phyloP scores from a whole-genome alignment of 2,113 vertebrate genomes.

The Beaufortia kweichowensis region DNA sequence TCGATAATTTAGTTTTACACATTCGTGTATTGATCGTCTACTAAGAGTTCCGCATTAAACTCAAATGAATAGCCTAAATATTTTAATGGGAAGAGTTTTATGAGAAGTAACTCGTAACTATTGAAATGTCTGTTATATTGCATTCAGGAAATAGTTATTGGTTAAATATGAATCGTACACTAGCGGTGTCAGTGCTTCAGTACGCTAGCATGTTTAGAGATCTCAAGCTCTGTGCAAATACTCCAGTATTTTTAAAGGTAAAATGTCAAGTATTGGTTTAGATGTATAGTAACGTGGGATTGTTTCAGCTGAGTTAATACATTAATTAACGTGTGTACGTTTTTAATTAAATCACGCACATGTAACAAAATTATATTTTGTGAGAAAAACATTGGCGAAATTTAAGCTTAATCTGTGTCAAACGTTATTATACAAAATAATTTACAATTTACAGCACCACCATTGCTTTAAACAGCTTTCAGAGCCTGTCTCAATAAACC shows the following conservation, averaged over 20 bases:
- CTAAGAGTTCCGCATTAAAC: neutral
- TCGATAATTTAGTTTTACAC: neutral
- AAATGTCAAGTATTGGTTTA: neutral
- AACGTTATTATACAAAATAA: too few relatives aligned
- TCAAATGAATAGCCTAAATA: neutral
- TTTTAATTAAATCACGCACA: neutral
- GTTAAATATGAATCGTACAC: neutral
- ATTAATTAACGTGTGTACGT: neutral
- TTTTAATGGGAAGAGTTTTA: neutral
- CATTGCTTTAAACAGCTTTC: too few relatives aligned
- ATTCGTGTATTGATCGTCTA: neutral
- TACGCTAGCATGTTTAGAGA: neutral
- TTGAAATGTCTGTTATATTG: neutral
- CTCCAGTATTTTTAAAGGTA: neutral
- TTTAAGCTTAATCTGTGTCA: too few relatives aligned
- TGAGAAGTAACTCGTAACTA: neutral
- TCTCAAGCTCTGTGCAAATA: neutral
- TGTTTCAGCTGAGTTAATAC: neutral
- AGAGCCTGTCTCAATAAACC: too few relatives aligned
- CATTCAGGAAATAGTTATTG: conserved; percentile 21
- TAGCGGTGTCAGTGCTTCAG: neutral
- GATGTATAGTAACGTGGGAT: neutral
- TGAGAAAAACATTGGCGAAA: neutral
- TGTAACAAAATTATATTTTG: neutral
- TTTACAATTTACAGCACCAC: too few relatives aligned